A percentile compares a stretch with the other conserved stretches of the same genome.
phyloP scores from a whole-genome alignment of 1,140 invertebrate genomes.

The Euura saliciscinereae region DNA sequence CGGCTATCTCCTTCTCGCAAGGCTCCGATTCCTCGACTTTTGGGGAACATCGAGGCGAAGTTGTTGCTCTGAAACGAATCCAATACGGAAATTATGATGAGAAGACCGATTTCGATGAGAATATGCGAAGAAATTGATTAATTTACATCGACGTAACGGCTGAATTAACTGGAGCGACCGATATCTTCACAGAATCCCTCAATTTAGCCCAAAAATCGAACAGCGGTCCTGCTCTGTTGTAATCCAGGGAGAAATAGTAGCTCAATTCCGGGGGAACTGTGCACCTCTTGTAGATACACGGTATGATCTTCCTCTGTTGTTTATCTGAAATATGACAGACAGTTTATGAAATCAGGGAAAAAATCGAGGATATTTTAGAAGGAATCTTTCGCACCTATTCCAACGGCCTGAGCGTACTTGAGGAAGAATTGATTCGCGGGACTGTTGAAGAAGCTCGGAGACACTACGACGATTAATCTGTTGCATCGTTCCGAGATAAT shows the following conservation, averaged over 20 bases:
- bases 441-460: constrained; percentile 73
- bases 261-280: constrained; percentile 64
- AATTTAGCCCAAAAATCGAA: constrained; percentile 71
- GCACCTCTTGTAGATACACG: constrained; percentile 67
- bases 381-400: constrained; percentile 65
- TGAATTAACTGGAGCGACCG: not conserved
- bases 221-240: constrained; percentile 57
- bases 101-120: too few species aligned
- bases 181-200: constrained; percentile 54
- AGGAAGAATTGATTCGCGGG: constrained; percentile 73
- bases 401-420: constrained; percentile 74
- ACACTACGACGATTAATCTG: constrained; percentile 74
- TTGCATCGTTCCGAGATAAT: constrained; percentile 77
- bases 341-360: too few species aligned
- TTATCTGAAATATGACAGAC: constrained; percentile 59
- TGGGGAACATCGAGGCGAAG: too few species aligned
- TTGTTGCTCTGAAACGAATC: too few species aligned
- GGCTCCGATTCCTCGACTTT: too few species aligned
- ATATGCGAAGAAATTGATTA: too few species aligned
- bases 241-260: constrained; percentile 64
- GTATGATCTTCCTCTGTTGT: constrained; percentile 68
- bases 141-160: too few species aligned
- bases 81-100: too few species aligned
- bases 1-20: too few species aligned
- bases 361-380: too few species aligned